Evolutionary conservation across 2,113 vertebrate genomes (phyloP).

Genomic region (Phalacrocorax pelagicus): DNA sequence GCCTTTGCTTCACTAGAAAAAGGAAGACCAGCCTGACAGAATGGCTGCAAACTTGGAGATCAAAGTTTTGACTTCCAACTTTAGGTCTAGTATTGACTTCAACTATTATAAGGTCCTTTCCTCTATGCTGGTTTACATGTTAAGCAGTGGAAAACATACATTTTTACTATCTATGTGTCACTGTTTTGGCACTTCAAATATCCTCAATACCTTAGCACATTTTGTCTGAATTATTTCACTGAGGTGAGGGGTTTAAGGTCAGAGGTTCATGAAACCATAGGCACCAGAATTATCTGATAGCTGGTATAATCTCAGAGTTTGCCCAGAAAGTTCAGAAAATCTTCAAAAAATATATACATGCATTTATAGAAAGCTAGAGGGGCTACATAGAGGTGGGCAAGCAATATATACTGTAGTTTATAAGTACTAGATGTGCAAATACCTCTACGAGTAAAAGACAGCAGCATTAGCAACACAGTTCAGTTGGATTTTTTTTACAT

Average conservation of each 20-base stretch:
- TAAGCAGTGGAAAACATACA: not conserved
- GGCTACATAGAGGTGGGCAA: not conserved
- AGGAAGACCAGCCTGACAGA: not conserved
- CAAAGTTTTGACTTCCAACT: not conserved
- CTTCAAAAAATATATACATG: not conserved
- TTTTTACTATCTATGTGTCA: not conserved
- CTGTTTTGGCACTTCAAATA: not conserved
- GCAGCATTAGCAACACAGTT: not conserved
- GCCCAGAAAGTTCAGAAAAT: not conserved
- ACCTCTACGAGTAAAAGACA: not conserved
- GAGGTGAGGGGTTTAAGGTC: not conserved
- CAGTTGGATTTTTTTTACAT: not conserved
- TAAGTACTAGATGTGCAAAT: not conserved
- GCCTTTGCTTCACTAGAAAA: not conserved
- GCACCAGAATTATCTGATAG: not conserved
- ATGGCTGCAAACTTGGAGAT: not conserved
- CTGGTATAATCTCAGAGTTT: not conserved
- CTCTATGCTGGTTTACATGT: not conserved
- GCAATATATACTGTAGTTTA: not conserved
- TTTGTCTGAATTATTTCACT: not conserved
- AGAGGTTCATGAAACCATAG: not conserved
- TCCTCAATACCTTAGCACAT: not conserved
- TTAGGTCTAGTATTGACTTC: not conserved
- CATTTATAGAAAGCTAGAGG: not conserved
- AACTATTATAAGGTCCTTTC: rapidly evolving